phyloP scores from a whole-genome alignment of 2,888 invertebrate species.

The Leptopilina drosophilae region DNA sequence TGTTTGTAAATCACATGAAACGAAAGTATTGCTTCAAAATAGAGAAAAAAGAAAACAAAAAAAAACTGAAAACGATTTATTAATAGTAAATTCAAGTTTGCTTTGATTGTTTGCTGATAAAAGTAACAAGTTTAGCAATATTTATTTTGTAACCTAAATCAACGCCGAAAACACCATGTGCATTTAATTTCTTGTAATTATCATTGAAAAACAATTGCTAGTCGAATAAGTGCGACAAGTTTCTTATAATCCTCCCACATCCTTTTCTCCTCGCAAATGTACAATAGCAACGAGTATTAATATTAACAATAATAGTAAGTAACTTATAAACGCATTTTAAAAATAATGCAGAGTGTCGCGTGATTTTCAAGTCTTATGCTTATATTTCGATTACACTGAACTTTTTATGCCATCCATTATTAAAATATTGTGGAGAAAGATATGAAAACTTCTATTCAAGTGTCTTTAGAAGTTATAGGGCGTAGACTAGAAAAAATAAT shows the following conservation, averaged over 20 bases:
- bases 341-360: conserved; percentile 21
- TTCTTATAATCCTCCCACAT: conserved; percentile 16
- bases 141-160: conserved; percentile 20
- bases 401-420: conserved; percentile 39
- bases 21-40: too few relatives aligned
- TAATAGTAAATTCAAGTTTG: too few relatives aligned
- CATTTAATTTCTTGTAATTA: background rate
- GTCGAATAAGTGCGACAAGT: background rate
- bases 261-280: conserved; percentile 5
- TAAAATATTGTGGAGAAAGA: conserved; percentile 24
- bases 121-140: background rate
- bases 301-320: conserved; percentile 26
- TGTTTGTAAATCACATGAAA: too few relatives aligned
- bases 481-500: conserved; percentile 23
- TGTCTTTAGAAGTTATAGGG: conserved; percentile 36
- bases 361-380: conserved; percentile 11
- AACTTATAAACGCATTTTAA: conserved; percentile 23
- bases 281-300: conserved; percentile 21
- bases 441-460: conserved; percentile 17
- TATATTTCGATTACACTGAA: conserved; percentile 36
- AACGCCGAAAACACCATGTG: conserved; percentile 2
- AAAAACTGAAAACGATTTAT: too few relatives aligned
- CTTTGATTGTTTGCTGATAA: too few relatives aligned
- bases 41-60: too few relatives aligned
- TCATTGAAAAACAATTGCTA: background rate